Base-by-base conservation (phyloP, 2,888 invertebrate genomes). In the Plutella xylostella region DNA sequence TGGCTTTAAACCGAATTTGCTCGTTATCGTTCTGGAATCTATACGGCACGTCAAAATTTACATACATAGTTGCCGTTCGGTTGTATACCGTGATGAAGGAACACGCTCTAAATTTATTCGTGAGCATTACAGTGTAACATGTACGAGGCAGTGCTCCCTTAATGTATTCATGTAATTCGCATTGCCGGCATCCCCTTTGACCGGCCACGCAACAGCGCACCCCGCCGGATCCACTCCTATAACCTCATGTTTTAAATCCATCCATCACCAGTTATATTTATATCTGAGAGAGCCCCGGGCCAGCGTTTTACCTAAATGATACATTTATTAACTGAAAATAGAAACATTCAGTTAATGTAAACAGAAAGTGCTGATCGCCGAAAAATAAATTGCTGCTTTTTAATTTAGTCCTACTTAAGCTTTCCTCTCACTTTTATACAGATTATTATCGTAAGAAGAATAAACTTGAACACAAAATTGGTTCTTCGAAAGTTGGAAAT, bases 101-200 rank as follows among this genome's bases (percentile, higher is more conserved):
- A 69, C 75, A 74, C 68, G 68, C 65, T 73, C 72, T 68, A 78
- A 80, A 83, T 80, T 72, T 82, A 79, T 80, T 76, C 78, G 75
- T 77, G 72, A 76, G 73, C 77, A 83, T 80, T 79, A 80, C 80
- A 72, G 68, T 75, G 72, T 76, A 74, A 76, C 78, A 72, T 77
- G 72, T 43, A 43, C 67, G 70, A 72, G 72, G 74, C 68, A 69
- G 66, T 73, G 63, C 72, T 72, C 72, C 77, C 75, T 76, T 83
- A 83, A 83, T 82, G 78, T 83, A 83, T 83, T 83, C 83, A 82
- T 80, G 82, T 82, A 82, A 83, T 82, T 82, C 83, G 76, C 80
- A 77, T 80, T 75, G 73, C 78, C 73, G 78, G 74, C 71, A 77
- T 82, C 80, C 80, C 80, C 82, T 83, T 83, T 83, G 83, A 83